A percentile compares a stretch with the other conserved stretches of the same genome.
phyloP scores from a whole-genome alignment of 2,888 invertebrate species.

The Candidula unifasciata region DNA sequence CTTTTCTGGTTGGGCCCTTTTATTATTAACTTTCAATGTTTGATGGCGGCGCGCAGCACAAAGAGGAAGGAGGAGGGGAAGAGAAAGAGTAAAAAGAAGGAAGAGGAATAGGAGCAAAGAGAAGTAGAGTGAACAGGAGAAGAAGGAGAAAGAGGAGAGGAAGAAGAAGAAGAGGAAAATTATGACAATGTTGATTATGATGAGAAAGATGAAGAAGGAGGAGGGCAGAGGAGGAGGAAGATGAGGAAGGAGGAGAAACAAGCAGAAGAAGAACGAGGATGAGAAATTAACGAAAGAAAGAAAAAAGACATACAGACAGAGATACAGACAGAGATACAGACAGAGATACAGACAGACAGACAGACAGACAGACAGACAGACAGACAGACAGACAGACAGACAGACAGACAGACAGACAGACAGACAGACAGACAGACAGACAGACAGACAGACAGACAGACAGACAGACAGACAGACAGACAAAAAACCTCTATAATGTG shows the following conservation, averaged over 20 bases:
- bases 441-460: conserved; percentile 5
- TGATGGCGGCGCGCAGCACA: no score
- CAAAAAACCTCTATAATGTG: neutral
- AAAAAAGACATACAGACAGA: neutral
- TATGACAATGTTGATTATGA: neutral
- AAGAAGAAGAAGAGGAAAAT: neutral
- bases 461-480: conserved; percentile 2
- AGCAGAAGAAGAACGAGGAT: neutral
- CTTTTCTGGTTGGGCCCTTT: neutral
- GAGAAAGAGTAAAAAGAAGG: no score
- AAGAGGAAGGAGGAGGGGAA: no score
- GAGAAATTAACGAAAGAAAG: neutral
- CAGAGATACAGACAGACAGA: no score
- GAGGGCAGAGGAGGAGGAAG: neutral
- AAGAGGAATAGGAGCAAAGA: no score
- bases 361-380: no score
- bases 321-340: no score
- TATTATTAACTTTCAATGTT: neutral
- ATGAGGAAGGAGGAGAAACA: neutral
- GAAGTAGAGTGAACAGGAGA: no score
- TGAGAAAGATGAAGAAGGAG: neutral
- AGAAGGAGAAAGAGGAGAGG: no score
- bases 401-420: conserved; percentile 8
- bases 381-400: conserved; percentile 1
- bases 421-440: conserved; percentile 8